Base-by-base conservation (phyloP, 2,797 vertebrate species). In the Heterohyrax brucei region DNA sequence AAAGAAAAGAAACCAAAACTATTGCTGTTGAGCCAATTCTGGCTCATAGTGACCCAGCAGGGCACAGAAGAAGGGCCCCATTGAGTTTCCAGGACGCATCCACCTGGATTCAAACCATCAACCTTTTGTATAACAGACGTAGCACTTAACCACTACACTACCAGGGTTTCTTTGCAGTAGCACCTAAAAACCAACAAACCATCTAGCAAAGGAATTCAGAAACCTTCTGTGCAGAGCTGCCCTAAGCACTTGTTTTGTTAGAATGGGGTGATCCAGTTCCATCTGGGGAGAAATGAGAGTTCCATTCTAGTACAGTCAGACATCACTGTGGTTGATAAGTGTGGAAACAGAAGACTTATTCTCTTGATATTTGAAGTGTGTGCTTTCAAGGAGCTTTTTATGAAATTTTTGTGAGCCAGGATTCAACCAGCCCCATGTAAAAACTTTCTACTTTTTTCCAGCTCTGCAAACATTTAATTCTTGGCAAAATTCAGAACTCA, bases 381-480 rank as follows among this genome's bases (percentile, higher is more conserved):
- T 64, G 50, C 28, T 81, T 22, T 70, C 81, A 86, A 81, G 85
- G 59, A 95, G 76, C 56, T n/a, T 70, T 59, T 70, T 59, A 89
- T 24, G 79, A 91, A 94, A 78, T 26, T 44, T 72, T 44, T 48
- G 53, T 53, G 80, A 85, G 80, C 86, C 76, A 89, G 70, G 39
- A 86, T 91, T 61, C 68, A 96, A 78, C 64, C 64, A 18, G 16
- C 50, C 44, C 89, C 50, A 30, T 86, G 39, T 50, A 56, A 59
- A 46, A 19, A 28, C 61, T 66, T 86, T 87, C 64, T 72, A 75
- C 30, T 94, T 95, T 83, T 83, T 95, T 79, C 93, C 78, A 95
- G 76, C 18, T 95, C 93, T 95, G 89, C 87, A 97, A 96, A 96
- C 93, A 96, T 91, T 93, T 94, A 94, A 95, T 61, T 93, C 89